Base-by-base conservation (phyloP, 1,140 invertebrate species). In the Atta texana region DNA sequence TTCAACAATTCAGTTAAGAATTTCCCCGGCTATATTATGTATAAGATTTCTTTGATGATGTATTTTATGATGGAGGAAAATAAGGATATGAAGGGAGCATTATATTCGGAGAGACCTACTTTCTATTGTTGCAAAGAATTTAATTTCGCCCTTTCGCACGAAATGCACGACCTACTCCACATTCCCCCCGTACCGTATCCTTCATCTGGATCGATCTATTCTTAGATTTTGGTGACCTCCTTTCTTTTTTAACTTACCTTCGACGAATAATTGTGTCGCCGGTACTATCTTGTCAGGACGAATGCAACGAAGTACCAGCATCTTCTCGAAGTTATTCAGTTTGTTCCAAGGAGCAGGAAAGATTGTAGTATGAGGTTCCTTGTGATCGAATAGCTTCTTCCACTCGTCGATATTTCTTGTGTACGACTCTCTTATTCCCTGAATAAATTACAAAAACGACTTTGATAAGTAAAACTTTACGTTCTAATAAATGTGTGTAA, bases 221-320 rank as follows among this genome's bases (percentile, higher is more conserved):
- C 18, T 14, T 39, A 28, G 39, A 78, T 64, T 53, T 51, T 8
- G 12, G 14, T 53, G 39, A 6, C 14, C 12, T 71, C 66, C 4
- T 21, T 82, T 14, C 18, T 39, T 74, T 61, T 57, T 75, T 8
- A 3, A 51, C 39, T 18, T 95, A 98, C 98, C 96, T 97, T 96
- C 95, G 24, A 98, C 97, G 93, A 97, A 97, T 74, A 96, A 94
- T 93, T 98, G 97, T 8, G 98, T 96, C 2, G 97, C 97, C 6
- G 98, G 97, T 57, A 99, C 96, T 88, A 99, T 96, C 96, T 99
- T 99, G 94, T 99, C 98, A 39, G 97, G 97, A 66, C 98, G 96
- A 68, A 99, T 96, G 92, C 98, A 98, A 49, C 98, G 96, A 8
- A 99, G 94, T 1, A 99, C 94, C 75, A 98, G 93, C 89, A 99